Evolutionary conservation across 2,113 vertebrate species (phyloP), one percentile per base, ranked within the genome.

Genomic region (Sinocyclocheilus anshuiensis): DNA sequence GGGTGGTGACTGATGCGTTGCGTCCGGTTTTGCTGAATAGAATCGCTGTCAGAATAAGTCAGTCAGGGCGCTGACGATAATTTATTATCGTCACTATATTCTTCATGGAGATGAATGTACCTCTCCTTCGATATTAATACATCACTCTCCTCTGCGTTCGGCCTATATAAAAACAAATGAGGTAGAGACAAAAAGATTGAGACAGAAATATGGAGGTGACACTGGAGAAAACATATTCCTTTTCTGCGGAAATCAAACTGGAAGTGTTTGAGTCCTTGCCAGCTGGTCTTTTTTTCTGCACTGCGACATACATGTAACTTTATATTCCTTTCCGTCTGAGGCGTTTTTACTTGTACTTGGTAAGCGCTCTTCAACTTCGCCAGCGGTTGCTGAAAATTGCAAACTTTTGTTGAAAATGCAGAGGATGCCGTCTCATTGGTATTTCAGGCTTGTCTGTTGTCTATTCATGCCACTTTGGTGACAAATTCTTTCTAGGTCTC

Each of bases 81-180:
- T 93, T 93, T 92, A 92, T 94, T 63, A 86, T 84, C 18, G 78
- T 88, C 88, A 61, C 86, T 88, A 55, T 90, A 92, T 90, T 90
- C 89, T 89, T 87, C 88, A 88, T 89, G 65, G 86, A 91, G 92
- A 94, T 91, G 91, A 92, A 95, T 95, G 91, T 89, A 84, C 90
- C 71, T 71, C 88, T 91, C 77, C 61, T 88, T 90, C 77, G 89
- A 77, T 91, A 94, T 94, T 92, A 93, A 93, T 94, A 92, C 87
- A 93, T 94, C 92, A 91, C 77, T 84, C 87, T 90, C 63, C 63
- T 84, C 48, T 29, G 59, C 65, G 90, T 89, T 91, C 90, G 89
- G 92, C 89, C 92, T 90, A 93, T 89, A 94, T 93, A 92, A 89
- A 90, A 91, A 89, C 61, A 90, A 89, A 92, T 89, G 61, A 84